Evolutionary conservation across 64 coral and sea anemone species (phyloP).

Genomic region (Stylophora pistillata): DNA sequence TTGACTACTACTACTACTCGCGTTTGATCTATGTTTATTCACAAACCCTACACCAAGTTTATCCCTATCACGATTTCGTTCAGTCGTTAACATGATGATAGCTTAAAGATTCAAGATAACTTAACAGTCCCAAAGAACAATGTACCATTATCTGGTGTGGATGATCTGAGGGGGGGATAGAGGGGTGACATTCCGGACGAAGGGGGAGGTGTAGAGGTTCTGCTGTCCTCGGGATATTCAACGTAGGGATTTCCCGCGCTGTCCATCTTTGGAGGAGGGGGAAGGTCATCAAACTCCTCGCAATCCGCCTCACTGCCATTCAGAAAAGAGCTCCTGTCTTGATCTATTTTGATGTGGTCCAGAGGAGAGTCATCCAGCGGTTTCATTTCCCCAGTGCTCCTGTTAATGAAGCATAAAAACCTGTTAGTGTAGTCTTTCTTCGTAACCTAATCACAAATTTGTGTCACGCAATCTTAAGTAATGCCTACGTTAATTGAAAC

Average conservation of each 20-base stretch:
- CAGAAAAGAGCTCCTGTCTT: conserved; percentile 56
- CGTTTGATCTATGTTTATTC: too few relatives aligned
- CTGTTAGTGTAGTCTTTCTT: background rate
- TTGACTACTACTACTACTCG: too few relatives aligned
- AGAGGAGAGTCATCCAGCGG: conserved; percentile 51
- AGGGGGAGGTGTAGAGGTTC: conserved; percentile 46
- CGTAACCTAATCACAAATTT: background rate
- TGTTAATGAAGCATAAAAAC: background rate
- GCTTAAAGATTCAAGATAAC: background rate
- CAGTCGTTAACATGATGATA: too few relatives aligned
- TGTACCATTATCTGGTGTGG: conserved; percentile 19
- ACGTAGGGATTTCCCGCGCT: conserved; percentile 11
- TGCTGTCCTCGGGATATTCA: conserved; percentile 34
- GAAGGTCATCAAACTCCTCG: conserved; percentile 39
- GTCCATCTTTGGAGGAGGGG: conserved; percentile 45
- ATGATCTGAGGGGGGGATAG: conserved; percentile 15
- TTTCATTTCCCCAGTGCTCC: conserved; percentile 46
- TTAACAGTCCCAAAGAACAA: background rate
- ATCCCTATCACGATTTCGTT: too few relatives aligned
- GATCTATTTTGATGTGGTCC: conserved; percentile 39
- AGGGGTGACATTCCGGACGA: conserved; percentile 24
- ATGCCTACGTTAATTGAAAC: too few relatives aligned
- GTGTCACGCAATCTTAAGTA: background rate
- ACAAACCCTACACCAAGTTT: too few relatives aligned
- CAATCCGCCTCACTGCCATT: conserved; percentile 19